Percentiles rank a stretch among this genome's conserved stretches.
Evolutionary conservation across 2,797 vertebrate species (phyloP).

Genomic region (Pelochelys cantorii): DNA sequence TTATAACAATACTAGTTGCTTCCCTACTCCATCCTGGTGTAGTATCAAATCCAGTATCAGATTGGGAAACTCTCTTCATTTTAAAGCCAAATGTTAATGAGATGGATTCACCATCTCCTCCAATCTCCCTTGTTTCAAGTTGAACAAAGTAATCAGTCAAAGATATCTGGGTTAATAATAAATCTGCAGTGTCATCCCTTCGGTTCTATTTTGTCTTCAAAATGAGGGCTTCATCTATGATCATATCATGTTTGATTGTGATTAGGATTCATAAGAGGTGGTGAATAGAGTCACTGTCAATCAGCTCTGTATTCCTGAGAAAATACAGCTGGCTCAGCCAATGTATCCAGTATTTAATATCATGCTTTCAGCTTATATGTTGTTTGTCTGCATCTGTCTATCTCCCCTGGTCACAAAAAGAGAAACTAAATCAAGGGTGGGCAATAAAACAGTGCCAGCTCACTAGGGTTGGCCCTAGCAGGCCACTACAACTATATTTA

Average conservation of each 20-base stretch:
- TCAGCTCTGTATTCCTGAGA: background rate
- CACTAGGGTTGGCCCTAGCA: no score
- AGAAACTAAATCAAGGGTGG: background rate
- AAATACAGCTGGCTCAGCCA: background rate
- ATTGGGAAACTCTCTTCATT: background rate
- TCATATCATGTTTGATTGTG: constrained; percentile 11
- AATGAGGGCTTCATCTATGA: constrained; percentile 18
- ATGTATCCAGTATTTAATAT: background rate
- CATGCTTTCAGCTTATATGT: background rate
- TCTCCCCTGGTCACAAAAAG: background rate
- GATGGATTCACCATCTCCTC: background rate
- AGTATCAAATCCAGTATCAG: background rate
- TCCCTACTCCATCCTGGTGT: background rate
- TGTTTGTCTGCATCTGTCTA: background rate
- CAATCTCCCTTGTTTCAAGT: constrained; percentile 16
- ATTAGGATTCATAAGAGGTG: background rate
- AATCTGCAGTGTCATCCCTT: background rate
- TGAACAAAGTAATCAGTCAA: background rate
- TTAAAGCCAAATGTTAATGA: constrained; percentile 1
- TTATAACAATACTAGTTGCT: background rate
- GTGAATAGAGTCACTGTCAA: background rate
- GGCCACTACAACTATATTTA: no score
- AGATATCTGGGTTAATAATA: constrained; percentile 25
- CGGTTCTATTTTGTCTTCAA: background rate
- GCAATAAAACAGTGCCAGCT: no score